A percentile compares a stretch with the other conserved stretches of the same genome.
Conservation (phyloP, 2,113 vertebrate genomes). For the Plectropomus leopardus region DNA sequence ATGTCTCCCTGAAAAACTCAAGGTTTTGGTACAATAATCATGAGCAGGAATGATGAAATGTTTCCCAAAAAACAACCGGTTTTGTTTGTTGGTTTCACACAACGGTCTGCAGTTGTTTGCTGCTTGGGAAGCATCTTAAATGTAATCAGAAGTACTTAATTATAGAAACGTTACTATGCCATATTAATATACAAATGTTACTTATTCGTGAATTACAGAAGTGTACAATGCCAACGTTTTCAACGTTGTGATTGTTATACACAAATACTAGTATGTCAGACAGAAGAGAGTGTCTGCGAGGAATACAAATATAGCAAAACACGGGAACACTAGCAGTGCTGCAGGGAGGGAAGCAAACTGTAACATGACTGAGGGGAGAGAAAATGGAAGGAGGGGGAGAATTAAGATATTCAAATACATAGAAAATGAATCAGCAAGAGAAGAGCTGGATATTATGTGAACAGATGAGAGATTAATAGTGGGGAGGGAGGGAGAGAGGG, state of each 20-base stretch:
- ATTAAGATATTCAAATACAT: slow-evolving; percentile 35
- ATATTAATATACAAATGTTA: too few species aligned
- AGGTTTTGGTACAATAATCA: too few species aligned
- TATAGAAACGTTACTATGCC: too few species aligned
- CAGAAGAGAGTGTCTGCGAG: background rate
- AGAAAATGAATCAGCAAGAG: slow-evolving; percentile 57
- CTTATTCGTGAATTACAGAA: too few species aligned
- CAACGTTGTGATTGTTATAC: slow-evolving; percentile 5
- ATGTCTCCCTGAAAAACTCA: too few species aligned
- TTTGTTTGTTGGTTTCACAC: too few species aligned
- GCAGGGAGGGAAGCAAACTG: slow-evolving; percentile 16
- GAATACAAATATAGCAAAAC: slow-evolving; percentile 25
- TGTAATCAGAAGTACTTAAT: too few species aligned
- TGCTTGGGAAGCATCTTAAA: too few species aligned
- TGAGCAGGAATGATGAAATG: too few species aligned
- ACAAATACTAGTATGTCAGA: slow-evolving; percentile 1
- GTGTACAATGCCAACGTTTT: background rate
- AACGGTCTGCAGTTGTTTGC: too few species aligned
- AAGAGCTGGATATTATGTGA: slow-evolving; percentile 53
- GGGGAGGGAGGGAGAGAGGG: slow-evolving; percentile 2
- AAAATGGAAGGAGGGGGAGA: slow-evolving; percentile 1
- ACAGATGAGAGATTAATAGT: slow-evolving; percentile 54
- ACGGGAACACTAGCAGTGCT: background rate
- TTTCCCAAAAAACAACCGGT: too few species aligned
- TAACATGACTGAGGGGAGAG: background rate